Evolutionary conservation across 2,113 vertebrate genomes (phyloP), one percentile per base, ranked within the genome.

Genomic region (Galbula dea): DNA sequence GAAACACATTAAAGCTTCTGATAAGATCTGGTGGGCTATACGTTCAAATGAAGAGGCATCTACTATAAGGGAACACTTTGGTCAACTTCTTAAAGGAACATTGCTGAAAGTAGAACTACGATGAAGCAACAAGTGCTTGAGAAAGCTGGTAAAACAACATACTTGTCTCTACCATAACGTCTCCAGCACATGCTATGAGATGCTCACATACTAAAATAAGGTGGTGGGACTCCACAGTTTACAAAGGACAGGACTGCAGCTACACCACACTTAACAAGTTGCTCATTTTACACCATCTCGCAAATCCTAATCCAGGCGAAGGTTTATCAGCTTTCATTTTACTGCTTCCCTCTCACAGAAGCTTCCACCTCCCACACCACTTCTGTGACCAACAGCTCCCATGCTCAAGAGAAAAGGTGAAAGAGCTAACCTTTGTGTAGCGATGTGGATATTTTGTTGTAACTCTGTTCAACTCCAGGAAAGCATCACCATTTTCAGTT

Each of bases 381-480:
- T 19, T 2, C 61, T 15, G 52, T 0, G 7, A 15, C 19, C 22
- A 1, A 19, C 3, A 80, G 29, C 27, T 30, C n/a, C 32, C 23
- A 7, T 0, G 1, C 26, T 37, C 3, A 9, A 68, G 2, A 67
- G 14, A 23, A 36, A 83, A 81, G 15, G 26, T 29, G 41, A 34
- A 27, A 2, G 20, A 32, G 13, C 97, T 57, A 79, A 99, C 99
- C 98, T 99, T 99, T 15, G 99, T 98, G 93, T 99, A 99, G 85
- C 98, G 98, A 94, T 98, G 98, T 2, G 98, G 97, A 75, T 97
- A 97, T 89, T 95, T 97, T 52, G 92, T 83, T 20, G 91, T 27
- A 73, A 97, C 87, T 82, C 98, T 98, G 83, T 96, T 97, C 84
- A 97, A 11, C 27, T 98, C 98, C 63, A 96, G 91, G 86, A 97